A percentile compares a stretch with the other conserved stretches of the same genome.
phyloP scores from a whole-genome alignment of 2,888 invertebrate species.

The Oligia latruncula region DNA sequence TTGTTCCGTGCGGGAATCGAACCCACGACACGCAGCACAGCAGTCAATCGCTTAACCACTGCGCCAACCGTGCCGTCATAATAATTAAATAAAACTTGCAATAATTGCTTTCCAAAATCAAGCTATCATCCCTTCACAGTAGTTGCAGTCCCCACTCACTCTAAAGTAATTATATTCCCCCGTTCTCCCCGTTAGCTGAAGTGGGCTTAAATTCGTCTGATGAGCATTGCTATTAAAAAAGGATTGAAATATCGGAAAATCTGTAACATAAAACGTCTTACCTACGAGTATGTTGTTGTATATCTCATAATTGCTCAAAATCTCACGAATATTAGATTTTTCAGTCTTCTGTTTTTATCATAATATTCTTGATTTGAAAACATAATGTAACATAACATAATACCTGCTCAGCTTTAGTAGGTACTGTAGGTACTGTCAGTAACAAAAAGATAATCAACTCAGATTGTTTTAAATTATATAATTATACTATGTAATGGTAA shows the following conservation, averaged over 20 bases:
- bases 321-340: neutral
- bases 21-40: too few species aligned
- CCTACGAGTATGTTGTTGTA: neutral
- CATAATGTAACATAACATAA: too few species aligned
- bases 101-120: neutral
- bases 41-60: too few species aligned
- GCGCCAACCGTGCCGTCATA: too few species aligned
- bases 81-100: neutral
- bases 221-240: neutral
- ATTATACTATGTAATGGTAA: neutral
- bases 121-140: neutral
- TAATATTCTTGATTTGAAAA: neutral
- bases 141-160: neutral
- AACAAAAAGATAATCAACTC: neutral
- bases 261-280: neutral
- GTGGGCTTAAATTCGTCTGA: neutral
- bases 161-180: neutral
- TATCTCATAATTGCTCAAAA: neutral
- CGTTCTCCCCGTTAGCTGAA: neutral
- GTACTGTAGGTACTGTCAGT: neutral
- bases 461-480: neutral
- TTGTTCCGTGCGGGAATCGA: too few species aligned
- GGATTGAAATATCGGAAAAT: neutral
- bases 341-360: neutral
- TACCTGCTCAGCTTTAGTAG: neutral